A percentile compares a stretch with the other conserved stretches of the same genome.
These are phyloP conservation scores for Coronaproctus castanopsis DNA, from an alignment of 2,888 invertebrate species.

Conservation along the genomic window DNA sequence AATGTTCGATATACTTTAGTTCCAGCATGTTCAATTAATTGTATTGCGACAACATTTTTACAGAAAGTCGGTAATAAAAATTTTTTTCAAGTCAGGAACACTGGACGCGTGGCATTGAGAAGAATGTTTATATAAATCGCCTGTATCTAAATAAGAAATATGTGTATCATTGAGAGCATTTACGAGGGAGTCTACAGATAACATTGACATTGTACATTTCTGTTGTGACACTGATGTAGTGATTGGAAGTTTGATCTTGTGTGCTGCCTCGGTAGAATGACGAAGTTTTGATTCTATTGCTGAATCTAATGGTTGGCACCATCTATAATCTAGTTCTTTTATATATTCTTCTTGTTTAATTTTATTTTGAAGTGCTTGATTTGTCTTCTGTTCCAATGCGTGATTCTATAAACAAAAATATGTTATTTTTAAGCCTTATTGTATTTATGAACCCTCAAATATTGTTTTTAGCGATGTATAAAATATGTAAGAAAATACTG, in stretches of 20 bases:
- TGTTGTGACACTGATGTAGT: background rate
- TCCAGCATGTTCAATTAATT: no score
- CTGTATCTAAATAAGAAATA: background rate
- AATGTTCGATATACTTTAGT: no score
- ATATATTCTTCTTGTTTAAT: no score
- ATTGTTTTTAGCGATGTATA: no score
- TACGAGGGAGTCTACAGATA: background rate
- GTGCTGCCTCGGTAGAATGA: background rate
- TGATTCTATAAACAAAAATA: no score
- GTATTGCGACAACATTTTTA: no score
- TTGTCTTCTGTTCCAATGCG: no score
- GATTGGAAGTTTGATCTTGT: background rate
- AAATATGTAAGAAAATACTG: no score
- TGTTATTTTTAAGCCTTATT: no score
- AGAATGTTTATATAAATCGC: background rate
- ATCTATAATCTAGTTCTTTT: no score
- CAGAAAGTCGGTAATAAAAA: background rate
- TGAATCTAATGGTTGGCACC: background rate
- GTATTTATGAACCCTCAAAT: no score
- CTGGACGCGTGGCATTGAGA: background rate
- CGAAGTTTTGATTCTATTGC: background rate
- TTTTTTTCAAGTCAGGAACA: background rate
- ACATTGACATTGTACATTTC: background rate
- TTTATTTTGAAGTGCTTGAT: no score
- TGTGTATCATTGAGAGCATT: background rate